A percentile compares a stretch with the other conserved stretches of the same genome.
Evolutionary conservation across 2,113 vertebrate genomes (phyloP).

Genomic region (Cranoglanis bouderius): DNA sequence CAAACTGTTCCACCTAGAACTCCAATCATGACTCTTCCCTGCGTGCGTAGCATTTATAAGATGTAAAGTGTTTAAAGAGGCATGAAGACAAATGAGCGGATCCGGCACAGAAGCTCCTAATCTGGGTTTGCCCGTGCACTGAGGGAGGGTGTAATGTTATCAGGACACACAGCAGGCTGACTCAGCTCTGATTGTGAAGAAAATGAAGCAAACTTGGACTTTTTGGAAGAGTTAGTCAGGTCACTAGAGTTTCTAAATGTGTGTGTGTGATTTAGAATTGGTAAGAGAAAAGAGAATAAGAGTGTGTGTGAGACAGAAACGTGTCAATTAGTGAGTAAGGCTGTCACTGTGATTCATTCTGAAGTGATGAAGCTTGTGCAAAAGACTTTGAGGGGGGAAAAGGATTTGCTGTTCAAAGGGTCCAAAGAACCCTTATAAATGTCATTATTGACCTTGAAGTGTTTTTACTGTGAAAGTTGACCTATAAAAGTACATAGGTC

Average conservation of each 20-base stretch:
- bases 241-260: not conserved
- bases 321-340: not conserved
- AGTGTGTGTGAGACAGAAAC: not conserved
- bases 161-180: not conserved
- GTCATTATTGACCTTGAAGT: not conserved
- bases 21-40: not conserved
- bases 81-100: constrained; percentile 8
- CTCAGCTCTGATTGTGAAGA: not conserved
- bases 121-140: not conserved
- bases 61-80: not conserved
- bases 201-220: not conserved
- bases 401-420: not conserved
- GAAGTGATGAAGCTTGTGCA: not conserved
- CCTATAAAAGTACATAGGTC: not conserved
- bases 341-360: not conserved
- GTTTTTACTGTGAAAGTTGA: not conserved
- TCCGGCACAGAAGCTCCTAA: not conserved
- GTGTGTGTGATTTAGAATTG: no score
- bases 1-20: not conserved
- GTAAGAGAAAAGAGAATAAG: not conserved
- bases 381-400: not conserved
- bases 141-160: constrained; percentile 23
- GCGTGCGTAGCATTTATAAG: not conserved
- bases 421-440: not conserved
- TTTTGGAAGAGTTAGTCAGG: constrained; percentile 1